These are phyloP conservation scores for Ectropis crepuscularia DNA, from an alignment of 2,888 invertebrate genomes.

Conservation along the genomic window DNA sequence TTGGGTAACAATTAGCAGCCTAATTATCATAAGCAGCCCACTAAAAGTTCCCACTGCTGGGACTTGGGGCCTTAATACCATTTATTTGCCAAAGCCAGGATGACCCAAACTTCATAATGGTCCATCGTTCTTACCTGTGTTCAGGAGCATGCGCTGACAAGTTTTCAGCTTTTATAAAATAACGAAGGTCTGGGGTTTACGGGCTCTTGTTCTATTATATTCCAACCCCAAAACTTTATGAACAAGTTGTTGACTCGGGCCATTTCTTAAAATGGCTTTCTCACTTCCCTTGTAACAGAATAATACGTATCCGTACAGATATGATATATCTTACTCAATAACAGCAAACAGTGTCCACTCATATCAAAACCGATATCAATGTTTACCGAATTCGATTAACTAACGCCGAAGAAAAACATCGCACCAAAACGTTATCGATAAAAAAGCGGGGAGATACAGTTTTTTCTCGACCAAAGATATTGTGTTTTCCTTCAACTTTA, in stretches of 20 bases:
- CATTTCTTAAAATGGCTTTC: constrained; percentile 1
- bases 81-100: no score
- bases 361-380: constrained; percentile 55
- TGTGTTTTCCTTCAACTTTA: constrained; percentile 72
- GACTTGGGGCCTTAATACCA: no score
- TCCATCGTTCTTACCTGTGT: no score
- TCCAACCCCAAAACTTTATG: neutral
- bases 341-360: constrained; percentile 38
- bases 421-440: constrained; percentile 69
- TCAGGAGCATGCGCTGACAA: no score
- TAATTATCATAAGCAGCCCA: no score
- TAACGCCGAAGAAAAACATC: constrained; percentile 64
- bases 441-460: constrained; percentile 60
- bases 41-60: no score
- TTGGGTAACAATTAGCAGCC: no score
- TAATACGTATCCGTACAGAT: constrained; percentile 14
- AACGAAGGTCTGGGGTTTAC: no score
- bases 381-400: constrained; percentile 77
- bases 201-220: no score
- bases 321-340: constrained; percentile 27
- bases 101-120: no score
- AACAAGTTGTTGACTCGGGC: neutral
- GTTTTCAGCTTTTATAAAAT: no score
- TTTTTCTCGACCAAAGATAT: constrained; percentile 69
- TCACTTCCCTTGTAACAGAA: constrained; percentile 16